Evolutionary conservation across 92 coral and sea anemone genomes (phyloP), one percentile per base, ranked within the genome.

Genomic region (Pocillopora meandrina): DNA sequence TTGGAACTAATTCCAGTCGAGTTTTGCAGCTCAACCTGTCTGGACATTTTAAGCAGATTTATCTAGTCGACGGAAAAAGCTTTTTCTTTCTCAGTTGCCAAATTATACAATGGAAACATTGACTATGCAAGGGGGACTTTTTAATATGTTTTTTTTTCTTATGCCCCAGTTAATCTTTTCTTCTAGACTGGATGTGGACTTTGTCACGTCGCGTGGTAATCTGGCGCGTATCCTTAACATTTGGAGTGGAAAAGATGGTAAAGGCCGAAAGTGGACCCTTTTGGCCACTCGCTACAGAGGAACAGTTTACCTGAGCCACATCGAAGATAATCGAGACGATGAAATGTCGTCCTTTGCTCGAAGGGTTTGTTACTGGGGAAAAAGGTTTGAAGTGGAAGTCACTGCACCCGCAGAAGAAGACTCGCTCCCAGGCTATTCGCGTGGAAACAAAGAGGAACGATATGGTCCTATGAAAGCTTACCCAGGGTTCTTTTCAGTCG

Each of bases 161-260:
- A 1, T 0, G 42, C 12, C 5, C 19, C 15, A n/a, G 8, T 18
- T 13, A 8, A 2, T 72, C 52, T 47, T 73, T 52, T 52, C 23
- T 59, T 15, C 23, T 55, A 83, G 86, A 72, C 86, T 83, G 6
- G 75, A 83, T 36, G 80, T 65, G 33, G 86, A 83, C 80, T 74
- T 83, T 35, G 80, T 83, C 12, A 83, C 86, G 21, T 83, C 86
- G n/a, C 86, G 86, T 73, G 86, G 86, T 73, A 83, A 83, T 64
- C 73, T 83, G 19, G 66, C 79, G 1, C 86, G 86, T 33, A 52
- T 73, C 20, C 86, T 83, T 9, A 42, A 73, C 58, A 80, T 83
- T n/a, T 23, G 63, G 31, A 83, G 34, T 11, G 80, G 86, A 5
- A 83, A 62, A 31, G 86, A 83, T 56, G 77, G 79, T 9, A 83